phyloP scores from a whole-genome alignment of 2,797 vertebrate species.

The Lagocephalus sceleratus region DNA sequence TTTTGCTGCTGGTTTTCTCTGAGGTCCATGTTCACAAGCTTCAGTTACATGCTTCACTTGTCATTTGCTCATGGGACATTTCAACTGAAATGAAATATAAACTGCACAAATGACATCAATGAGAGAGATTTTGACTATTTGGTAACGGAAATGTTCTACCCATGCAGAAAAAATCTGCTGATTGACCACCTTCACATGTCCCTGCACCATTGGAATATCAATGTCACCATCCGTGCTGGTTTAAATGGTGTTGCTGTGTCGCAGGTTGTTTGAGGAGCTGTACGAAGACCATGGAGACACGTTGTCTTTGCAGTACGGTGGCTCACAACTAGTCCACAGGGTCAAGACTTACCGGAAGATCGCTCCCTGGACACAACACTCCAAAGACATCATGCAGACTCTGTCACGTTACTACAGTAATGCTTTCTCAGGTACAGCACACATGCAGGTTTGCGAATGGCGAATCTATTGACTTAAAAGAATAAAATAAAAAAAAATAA shows the following conservation, averaged over 20 bases:
- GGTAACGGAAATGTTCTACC: not conserved
- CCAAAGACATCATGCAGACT: conserved; percentile 98
- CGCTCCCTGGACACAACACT: conserved; percentile 97
- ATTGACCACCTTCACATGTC: no score
- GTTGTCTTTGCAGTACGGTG: conserved; percentile 93
- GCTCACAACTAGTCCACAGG: conserved; percentile 96
- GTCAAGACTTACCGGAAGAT: conserved; percentile 99
- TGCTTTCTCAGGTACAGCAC: conserved; percentile 88
- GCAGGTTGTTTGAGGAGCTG: conserved; percentile 94
- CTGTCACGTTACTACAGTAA: conserved; percentile 97
- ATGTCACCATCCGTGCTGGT: not conserved
- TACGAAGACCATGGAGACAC: conserved; percentile 99
- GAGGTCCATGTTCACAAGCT: not conserved
- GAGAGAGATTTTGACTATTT: not conserved
- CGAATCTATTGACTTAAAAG: not conserved
- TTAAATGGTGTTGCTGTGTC: not conserved
- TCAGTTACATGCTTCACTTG: not conserved
- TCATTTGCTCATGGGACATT: not conserved
- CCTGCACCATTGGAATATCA: no score
- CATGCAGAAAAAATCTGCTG: not conserved
- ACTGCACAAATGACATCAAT: not conserved
- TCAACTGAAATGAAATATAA: no score
- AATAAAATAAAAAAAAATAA: not conserved
- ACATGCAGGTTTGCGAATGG: not conserved
- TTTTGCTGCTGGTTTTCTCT: not conserved